phyloP scores from a whole-genome alignment of 2,797 vertebrate species.

The Geotria australis region DNA sequence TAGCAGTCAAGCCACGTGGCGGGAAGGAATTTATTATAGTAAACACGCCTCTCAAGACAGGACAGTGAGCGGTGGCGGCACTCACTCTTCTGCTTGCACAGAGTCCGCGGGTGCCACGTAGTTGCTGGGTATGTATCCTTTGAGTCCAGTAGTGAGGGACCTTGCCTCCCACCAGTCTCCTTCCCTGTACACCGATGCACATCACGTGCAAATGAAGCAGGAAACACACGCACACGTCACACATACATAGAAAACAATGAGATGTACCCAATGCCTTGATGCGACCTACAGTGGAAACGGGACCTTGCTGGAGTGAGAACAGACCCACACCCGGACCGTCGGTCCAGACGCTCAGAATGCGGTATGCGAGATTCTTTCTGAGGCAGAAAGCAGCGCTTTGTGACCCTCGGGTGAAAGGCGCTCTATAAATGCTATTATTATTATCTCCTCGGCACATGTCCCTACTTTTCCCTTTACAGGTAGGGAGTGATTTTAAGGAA shows the following conservation, averaged over 20 bases:
- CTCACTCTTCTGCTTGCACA: constrained; percentile 93
- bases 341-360: too few relatives aligned
- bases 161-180: constrained; percentile 95
- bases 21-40: constrained; percentile 5
- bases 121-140: constrained; percentile 80
- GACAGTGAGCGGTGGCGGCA: constrained; percentile 7
- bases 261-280: neutral
- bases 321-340: too few relatives aligned
- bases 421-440: too few relatives aligned
- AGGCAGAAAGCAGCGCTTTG: too few relatives aligned
- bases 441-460: too few relatives aligned
- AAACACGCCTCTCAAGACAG: constrained; percentile 6
- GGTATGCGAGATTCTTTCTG: too few relatives aligned
- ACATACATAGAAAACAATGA: neutral
- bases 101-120: constrained; percentile 84
- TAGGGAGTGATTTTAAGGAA: too few relatives aligned
- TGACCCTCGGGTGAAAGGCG: too few relatives aligned
- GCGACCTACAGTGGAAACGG: neutral
- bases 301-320: too few relatives aligned
- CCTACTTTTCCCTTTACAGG: too few relatives aligned
- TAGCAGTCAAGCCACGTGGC: constrained; percentile 4
- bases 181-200: constrained; percentile 24
- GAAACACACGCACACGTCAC: neutral
- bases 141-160: constrained; percentile 47
- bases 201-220: neutral